Conservation (phyloP, 2,113 vertebrate genomes). For the Bubo bubo region DNA sequence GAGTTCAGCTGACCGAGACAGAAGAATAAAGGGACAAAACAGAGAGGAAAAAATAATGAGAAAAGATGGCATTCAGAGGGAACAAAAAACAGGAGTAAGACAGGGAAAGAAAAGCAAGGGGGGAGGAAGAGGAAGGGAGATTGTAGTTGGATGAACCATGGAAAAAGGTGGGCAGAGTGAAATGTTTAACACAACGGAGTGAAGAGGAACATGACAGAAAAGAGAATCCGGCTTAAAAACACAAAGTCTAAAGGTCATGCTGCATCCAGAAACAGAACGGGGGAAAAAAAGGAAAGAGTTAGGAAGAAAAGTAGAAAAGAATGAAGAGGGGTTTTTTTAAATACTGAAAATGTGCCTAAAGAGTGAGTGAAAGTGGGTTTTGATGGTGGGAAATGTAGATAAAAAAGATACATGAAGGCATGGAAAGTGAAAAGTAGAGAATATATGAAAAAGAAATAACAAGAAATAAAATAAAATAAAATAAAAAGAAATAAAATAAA, state of each 20-base stretch:
- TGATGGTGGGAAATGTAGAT: background rate
- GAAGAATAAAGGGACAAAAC: background rate
- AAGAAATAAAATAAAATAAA: too few relatives aligned
- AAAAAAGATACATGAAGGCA: background rate
- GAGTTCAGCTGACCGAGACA: background rate
- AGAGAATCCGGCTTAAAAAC: background rate
- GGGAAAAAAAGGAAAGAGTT: background rate
- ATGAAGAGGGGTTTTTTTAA: background rate
- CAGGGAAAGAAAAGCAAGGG: background rate
- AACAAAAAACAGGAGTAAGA: background rate
- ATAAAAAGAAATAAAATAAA: too few relatives aligned
- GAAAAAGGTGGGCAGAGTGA: background rate
- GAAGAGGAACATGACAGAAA: background rate
- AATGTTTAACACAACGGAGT: background rate
- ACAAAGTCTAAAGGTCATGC: background rate
- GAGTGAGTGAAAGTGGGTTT: background rate
- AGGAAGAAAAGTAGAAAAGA: background rate
- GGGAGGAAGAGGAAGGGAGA: background rate
- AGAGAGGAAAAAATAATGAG: background rate
- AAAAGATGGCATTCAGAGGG: background rate
- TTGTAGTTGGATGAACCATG: background rate
- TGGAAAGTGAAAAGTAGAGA: background rate
- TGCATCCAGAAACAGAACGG: background rate
- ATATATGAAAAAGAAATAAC: background rate
- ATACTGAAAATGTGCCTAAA: background rate